A percentile compares a stretch with the other conserved stretches of the same genome.
Evolutionary conservation across 2,113 vertebrate genomes (phyloP).

Genomic region (Entomyzon cyanotis): DNA sequence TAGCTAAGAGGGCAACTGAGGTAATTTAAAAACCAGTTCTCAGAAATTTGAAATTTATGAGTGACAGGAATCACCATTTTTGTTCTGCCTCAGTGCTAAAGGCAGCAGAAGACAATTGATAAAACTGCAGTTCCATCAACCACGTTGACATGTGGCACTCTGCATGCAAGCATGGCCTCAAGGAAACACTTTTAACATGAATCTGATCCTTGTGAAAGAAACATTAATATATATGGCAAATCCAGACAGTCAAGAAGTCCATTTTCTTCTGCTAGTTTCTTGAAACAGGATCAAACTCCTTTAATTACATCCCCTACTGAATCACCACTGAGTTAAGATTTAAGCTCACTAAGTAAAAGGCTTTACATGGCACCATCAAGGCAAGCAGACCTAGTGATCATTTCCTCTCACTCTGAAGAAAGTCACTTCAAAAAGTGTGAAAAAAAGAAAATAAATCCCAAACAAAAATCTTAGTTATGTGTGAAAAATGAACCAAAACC

Average conservation of each 20-base stretch:
- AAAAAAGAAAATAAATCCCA: neutral
- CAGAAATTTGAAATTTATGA: neutral
- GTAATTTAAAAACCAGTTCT: neutral
- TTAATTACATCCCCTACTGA: neutral
- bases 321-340: neutral
- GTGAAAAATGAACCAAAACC: neutral
- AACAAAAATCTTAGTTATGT: neutral
- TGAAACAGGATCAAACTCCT: neutral
- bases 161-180: neutral
- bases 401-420: neutral
- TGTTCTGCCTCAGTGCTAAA: neutral
- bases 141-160: neutral
- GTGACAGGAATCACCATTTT: neutral
- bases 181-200: neutral
- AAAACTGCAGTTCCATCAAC: neutral
- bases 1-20: neutral
- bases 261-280: neutral
- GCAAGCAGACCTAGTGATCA: neutral
- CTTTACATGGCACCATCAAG: neutral
- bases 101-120: neutral
- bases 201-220: neutral
- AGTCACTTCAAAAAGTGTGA: neutral
- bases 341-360: neutral
- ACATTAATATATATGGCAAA: neutral
- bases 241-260: neutral